These are phyloP conservation scores for Chelonoidis abingdonii DNA, from an alignment of 2,113 vertebrate species.

Conservation along the genomic window DNA sequence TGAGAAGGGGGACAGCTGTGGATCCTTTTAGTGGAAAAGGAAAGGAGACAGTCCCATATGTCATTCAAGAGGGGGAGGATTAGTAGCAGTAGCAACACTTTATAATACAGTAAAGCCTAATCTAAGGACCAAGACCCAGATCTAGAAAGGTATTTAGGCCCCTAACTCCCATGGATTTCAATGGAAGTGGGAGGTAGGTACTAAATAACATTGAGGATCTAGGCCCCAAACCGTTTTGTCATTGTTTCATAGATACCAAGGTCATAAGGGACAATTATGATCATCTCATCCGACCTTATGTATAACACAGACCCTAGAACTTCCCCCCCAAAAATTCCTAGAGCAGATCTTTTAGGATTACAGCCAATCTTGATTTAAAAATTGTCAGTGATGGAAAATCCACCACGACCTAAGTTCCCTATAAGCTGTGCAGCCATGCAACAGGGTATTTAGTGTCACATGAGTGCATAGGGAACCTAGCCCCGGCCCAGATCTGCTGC, in stretches of 20 bases:
- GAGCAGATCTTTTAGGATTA: neutral
- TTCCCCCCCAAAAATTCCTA: neutral
- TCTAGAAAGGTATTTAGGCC: neutral
- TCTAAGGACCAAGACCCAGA: neutral
- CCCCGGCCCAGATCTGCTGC: no score
- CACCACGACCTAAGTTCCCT: neutral
- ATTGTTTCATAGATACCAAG: neutral
- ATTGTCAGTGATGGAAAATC: neutral
- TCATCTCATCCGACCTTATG: neutral
- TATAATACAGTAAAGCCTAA: neutral
- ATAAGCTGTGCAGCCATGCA: no score
- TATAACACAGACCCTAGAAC: neutral
- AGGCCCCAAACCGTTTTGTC: neutral
- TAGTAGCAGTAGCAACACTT: neutral
- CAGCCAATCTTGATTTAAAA: neutral
- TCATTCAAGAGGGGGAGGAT: rapidly evolving
- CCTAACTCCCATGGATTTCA: neutral
- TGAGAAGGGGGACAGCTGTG: neutral
- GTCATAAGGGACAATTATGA: neutral
- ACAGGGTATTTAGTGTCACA: no score
- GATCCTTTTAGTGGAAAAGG: neutral
- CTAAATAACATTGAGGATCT: neutral
- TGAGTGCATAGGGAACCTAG: no score
- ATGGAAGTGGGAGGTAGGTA: neutral
- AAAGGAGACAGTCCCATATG: neutral